Conservation (phyloP, 2,113 vertebrate species). For the Eleginops maclovinus region DNA sequence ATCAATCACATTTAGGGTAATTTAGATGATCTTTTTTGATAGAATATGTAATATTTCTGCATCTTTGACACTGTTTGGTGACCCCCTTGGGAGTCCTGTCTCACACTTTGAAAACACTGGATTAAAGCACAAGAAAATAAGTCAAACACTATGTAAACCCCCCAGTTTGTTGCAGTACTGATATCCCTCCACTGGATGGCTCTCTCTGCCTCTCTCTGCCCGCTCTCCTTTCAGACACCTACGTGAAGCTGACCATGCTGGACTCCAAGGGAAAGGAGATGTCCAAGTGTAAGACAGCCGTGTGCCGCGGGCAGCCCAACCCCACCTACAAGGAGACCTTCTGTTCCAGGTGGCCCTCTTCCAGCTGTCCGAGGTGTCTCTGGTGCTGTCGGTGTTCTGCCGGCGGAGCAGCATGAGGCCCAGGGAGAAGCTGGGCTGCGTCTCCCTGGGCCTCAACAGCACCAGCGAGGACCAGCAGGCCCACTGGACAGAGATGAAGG, state of each 20-base stretch:
- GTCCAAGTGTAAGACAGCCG: constrained; percentile 96
- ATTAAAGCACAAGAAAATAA: too few relatives aligned
- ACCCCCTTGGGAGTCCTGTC: too few relatives aligned
- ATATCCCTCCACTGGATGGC: constrained; percentile 66
- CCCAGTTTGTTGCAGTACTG: constrained; percentile 17
- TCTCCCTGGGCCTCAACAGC: constrained; percentile 95
- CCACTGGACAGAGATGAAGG: constrained; percentile 97
- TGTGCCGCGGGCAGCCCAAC: constrained; percentile 94
- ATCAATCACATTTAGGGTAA: too few relatives aligned
- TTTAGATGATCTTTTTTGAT: too few relatives aligned
- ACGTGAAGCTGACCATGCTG: constrained; percentile 95
- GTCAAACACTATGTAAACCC: not conserved
- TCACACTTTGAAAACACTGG: too few relatives aligned
- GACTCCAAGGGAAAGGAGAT: constrained; percentile 99
- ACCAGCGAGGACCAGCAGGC: constrained; percentile 93
- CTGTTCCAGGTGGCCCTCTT: constrained; percentile 97
- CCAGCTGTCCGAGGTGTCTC: constrained; percentile 96
- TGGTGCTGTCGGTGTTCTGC: constrained; percentile 94
- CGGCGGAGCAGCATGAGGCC: constrained; percentile 93
- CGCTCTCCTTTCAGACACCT: constrained; percentile 87
- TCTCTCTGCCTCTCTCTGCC: constrained; percentile 38
- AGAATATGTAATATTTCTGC: too few relatives aligned
- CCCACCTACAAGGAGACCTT: constrained; percentile 98
- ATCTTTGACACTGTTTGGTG: too few relatives aligned
- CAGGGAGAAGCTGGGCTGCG: constrained; percentile 95